Conservation (phyloP, 2,113 vertebrate genomes). For the Castor canadensis region DNA sequence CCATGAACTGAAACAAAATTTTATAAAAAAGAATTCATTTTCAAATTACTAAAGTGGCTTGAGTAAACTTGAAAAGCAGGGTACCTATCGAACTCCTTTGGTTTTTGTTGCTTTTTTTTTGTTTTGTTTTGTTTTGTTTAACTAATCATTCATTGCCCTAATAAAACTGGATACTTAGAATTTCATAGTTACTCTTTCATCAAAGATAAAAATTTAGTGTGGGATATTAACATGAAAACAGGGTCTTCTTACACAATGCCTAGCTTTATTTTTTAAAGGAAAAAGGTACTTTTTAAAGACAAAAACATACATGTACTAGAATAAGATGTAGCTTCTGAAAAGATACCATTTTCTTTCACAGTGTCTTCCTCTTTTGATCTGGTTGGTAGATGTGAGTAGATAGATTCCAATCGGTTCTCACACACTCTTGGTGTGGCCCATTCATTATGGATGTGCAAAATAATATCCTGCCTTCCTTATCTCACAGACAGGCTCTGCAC, state of each 20-base stretch:
- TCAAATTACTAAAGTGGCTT: slow-evolving; percentile 42
- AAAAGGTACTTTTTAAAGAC: neutral
- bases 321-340: neutral
- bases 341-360: slow-evolving; percentile 16
- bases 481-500: neutral
- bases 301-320: slow-evolving; percentile 33
- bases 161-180: slow-evolving; percentile 73
- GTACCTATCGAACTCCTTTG: slow-evolving; percentile 25
- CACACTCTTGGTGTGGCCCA: slow-evolving; percentile 74
- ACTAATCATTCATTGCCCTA: slow-evolving; percentile 15
- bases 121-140: neutral
- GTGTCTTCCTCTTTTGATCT: slow-evolving; percentile 49
- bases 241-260: neutral
- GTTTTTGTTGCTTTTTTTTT: neutral
- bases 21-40: slow-evolving; percentile 37
- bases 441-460: slow-evolving; percentile 67
- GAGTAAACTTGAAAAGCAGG: slow-evolving; percentile 42
- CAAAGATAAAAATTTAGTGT: slow-evolving; percentile 68
- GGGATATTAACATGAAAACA: neutral
- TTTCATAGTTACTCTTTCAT: slow-evolving; percentile 75
- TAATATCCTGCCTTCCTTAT: slow-evolving; percentile 72
- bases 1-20: slow-evolving; percentile 22
- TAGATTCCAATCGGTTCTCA: slow-evolving; percentile 74
- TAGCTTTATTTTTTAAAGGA: slow-evolving; percentile 19
- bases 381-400: slow-evolving; percentile 67